Percentiles rank a stretch among this genome's conserved stretches.
Conservation (phyloP, 1,140 invertebrate genomes). For the Caenorhabditis briggsae region DNA sequence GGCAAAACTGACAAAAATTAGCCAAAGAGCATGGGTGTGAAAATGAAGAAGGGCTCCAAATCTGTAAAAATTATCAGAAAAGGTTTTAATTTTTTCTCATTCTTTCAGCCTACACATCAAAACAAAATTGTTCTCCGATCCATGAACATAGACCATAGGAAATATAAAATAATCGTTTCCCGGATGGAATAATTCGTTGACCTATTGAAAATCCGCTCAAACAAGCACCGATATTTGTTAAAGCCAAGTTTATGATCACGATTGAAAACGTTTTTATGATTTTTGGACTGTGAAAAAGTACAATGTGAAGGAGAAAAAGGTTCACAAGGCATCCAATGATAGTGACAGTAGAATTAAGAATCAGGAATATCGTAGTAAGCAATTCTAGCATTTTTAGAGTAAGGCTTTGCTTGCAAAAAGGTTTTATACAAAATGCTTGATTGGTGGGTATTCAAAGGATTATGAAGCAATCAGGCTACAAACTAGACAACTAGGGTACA, state of each 20-base stretch:
- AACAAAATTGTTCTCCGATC: constrained; percentile 9
- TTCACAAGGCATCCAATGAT: constrained; percentile 6
- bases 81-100: too few relatives aligned
- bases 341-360: neutral
- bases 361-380: neutral
- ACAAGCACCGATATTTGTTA: constrained; percentile 37
- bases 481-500: too few relatives aligned
- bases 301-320: neutral
- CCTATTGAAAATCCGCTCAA: constrained; percentile 15
- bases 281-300: constrained; percentile 28
- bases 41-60: constrained; percentile 10
- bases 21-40: constrained; percentile 12
- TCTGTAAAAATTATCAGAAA: neutral
- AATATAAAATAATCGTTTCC: constrained; percentile 22
- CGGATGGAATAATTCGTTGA: constrained; percentile 45
- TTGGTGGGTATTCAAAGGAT: too few relatives aligned
- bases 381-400: too few relatives aligned
- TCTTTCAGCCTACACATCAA: neutral
- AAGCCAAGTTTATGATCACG: constrained; percentile 33
- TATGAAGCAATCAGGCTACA: too few relatives aligned
- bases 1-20: neutral
- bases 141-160: constrained; percentile 34
- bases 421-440: too few relatives aligned
- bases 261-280: constrained; percentile 37
- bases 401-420: too few relatives aligned